Percentiles rank a stretch among this genome's conserved stretches.
Evolutionary conservation across 2,888 invertebrate genomes (phyloP).

Genomic region (Cephus pygmeus): DNA sequence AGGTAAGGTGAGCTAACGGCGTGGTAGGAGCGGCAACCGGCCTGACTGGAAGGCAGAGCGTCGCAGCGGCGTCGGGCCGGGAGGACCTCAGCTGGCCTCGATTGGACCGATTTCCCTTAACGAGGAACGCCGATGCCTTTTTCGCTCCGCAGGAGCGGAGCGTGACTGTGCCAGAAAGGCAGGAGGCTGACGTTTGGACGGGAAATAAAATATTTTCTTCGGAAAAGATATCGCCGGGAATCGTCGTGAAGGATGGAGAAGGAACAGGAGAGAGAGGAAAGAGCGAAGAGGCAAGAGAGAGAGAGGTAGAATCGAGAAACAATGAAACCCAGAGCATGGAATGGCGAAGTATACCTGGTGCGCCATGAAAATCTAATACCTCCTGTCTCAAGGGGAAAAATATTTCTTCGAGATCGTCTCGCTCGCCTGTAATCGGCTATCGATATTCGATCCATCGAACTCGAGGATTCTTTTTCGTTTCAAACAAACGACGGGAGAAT

Average conservation of each 20-base stretch:
- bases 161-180: neutral
- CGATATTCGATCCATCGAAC: neutral
- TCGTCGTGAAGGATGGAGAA: neutral
- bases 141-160: neutral
- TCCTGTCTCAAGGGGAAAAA: neutral
- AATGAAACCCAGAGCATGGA: too few relatives aligned
- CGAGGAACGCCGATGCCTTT: neutral
- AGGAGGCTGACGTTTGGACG: neutral
- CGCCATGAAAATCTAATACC: constrained; percentile 1
- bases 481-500: neutral
- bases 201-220: neutral
- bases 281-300: neutral
- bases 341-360: neutral
- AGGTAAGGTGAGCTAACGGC: constrained; percentile 51
- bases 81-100: neutral
- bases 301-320: too few relatives aligned
- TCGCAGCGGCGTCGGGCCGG: constrained; percentile 52
- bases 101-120: constrained; percentile 2
- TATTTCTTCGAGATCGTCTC: neutral
- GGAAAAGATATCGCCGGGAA: neutral
- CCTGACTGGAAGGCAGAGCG: constrained; percentile 55
- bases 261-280: neutral
- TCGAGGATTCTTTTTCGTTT: neutral
- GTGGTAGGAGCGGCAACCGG: constrained; percentile 61
- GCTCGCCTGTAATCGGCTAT: neutral